Conservation (phyloP, 2,888 invertebrate species). For the Rotaria magnacalcarata region DNA sequence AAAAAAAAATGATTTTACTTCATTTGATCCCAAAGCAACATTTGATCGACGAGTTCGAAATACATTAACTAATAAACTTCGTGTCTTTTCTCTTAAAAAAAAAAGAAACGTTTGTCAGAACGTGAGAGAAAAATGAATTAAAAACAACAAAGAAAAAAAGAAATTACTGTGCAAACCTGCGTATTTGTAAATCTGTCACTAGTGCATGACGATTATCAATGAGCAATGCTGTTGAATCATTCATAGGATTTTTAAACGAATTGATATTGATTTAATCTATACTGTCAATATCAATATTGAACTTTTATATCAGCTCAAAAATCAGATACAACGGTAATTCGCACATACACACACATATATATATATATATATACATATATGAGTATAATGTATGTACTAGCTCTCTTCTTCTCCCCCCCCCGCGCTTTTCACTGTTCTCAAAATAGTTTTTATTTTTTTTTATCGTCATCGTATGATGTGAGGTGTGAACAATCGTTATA, state of each 20-base stretch:
- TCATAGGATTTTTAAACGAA: background rate
- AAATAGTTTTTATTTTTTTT: background rate
- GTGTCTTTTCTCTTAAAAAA: background rate
- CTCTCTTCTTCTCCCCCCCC: background rate
- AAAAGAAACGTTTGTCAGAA: background rate
- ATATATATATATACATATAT: background rate
- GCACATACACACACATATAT: no score
- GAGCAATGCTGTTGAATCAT: background rate
- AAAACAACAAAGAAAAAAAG: background rate
- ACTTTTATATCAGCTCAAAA: background rate
- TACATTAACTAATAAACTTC: slow-evolving; percentile 32
- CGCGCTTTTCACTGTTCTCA: background rate
- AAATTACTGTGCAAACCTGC: background rate
- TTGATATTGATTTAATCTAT: background rate
- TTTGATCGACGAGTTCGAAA: slow-evolving; percentile 36
- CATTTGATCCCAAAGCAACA: background rate
- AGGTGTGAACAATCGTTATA: slow-evolving; percentile 29
- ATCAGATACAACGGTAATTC: background rate
- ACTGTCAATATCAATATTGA: slow-evolving; percentile 3
- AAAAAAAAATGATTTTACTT: background rate
- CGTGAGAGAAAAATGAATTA: background rate
- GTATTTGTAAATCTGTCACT: background rate
- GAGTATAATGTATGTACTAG: background rate
- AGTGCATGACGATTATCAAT: background rate
- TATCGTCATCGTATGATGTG: background rate